Conservation (phyloP, 2,113 vertebrate genomes). For the Neomonachus schauinslandi region DNA sequence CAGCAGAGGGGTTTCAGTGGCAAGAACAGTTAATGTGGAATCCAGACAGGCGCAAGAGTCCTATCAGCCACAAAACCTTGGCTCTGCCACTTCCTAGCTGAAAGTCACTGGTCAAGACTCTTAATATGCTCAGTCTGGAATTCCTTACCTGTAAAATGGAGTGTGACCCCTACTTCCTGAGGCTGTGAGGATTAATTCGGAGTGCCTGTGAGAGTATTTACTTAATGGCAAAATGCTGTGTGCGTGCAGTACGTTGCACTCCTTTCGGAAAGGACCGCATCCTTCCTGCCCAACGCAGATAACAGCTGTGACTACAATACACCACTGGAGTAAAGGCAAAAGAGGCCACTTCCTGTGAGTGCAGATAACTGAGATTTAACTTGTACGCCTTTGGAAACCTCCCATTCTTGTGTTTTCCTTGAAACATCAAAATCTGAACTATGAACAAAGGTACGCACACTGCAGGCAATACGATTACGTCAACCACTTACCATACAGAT, state of each 20-base stretch:
- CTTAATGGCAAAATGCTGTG: background rate
- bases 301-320: background rate
- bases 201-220: background rate
- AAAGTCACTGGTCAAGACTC: background rate
- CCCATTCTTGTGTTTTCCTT: background rate
- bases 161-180: background rate
- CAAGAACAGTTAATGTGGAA: background rate
- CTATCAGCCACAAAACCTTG: background rate
- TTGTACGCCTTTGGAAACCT: background rate
- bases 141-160: background rate
- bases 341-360: background rate
- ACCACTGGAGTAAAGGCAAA: background rate
- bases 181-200: rapidly evolving
- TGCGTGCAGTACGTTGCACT: rapidly evolving
- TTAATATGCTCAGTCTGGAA: background rate
- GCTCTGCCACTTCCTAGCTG: background rate
- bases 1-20: background rate
- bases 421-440: background rate
- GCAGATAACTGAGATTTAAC: background rate
- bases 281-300: background rate
- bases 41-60: background rate
- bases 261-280: background rate
- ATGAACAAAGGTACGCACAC: background rate
- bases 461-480: background rate
- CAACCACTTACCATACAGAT: background rate